Evolutionary conservation across 2,888 invertebrate genomes (phyloP), one percentile per base, ranked within the genome.

Genomic region (Eupithecia dodoneata): DNA sequence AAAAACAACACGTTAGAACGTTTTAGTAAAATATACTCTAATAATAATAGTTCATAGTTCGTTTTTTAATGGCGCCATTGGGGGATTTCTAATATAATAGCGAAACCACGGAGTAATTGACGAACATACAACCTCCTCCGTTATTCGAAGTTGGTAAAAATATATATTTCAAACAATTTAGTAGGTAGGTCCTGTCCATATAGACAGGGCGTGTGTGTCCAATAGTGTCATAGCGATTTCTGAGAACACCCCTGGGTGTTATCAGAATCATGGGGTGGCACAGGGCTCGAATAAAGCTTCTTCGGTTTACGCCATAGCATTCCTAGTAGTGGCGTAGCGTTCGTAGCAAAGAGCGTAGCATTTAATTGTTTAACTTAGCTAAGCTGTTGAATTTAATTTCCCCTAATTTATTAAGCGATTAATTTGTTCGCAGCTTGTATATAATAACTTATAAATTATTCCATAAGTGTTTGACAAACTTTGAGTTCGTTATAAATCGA

Each of bases 261-360:
- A 44, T 4, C 7, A 4, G n/a, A 55, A 55, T 55, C 55, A 55
- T 18, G n/a, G n/a, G n/a, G 55, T 55, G 55, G 3, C n/a, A 49
- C n/a, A n/a, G 55, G n/a, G 7, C n/a, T 7, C n/a, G 7, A 55
- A 55, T n/a, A 18, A 55, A 55, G n/a, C n/a, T 55, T 1, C 7
- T 55, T 55, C 7, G 9, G 55, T 2, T n/a, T n/a, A n/a, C 7
- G 55, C 55, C n/a, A n/a, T 55, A 18, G n/a, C n/a, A n/a, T 55
- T 55, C 55, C 7, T 55, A 52, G 52, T 6, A n/a, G n/a, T 5
- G 52, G 52, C 52, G 52, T 52, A 52, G 52, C 6, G 52, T 52
- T 52, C 15, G 52, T 52, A 55, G n/a, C 55, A 55, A 55, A n/a
- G n/a, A 55, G 55, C 55, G 55, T 55, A 55, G 55, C 55, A n/a